Conservation (phyloP, 2,113 vertebrate species). For the Odocoileus hemionus region DNA sequence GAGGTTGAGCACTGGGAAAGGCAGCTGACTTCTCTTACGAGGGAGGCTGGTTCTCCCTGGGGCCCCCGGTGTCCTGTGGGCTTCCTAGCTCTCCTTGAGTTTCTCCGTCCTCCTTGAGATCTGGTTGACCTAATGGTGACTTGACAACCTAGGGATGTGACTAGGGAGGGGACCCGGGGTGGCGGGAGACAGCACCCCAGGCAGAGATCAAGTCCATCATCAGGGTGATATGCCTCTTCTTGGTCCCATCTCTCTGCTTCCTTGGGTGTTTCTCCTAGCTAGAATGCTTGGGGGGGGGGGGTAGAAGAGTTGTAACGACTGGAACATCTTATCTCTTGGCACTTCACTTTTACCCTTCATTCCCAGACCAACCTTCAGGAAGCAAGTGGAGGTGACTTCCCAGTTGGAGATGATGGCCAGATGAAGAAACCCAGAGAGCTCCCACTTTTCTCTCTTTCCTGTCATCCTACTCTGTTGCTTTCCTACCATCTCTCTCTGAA, state of each 20-base stretch:
- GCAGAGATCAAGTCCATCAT: fast-evolving
- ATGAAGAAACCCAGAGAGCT: fast-evolving
- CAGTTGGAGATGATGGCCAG: too few species aligned
- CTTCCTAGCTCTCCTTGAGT: not conserved
- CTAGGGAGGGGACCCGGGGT: fast-evolving
- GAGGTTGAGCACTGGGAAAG: not conserved
- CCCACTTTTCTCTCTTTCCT: not conserved
- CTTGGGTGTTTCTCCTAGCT: fast-evolving
- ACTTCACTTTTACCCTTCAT: too few species aligned
- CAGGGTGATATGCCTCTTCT: fast-evolving
- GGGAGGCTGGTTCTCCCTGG: not conserved
- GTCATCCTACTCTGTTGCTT: not conserved
- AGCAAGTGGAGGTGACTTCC: not conserved
- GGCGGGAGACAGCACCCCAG: not conserved
- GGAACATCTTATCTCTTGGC: fast-evolving
- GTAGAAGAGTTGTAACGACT: fast-evolving
- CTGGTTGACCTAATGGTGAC: not conserved
- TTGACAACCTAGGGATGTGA: not conserved
- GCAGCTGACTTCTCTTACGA: not conserved
- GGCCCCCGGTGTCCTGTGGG: fast-evolving
- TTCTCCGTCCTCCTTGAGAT: not conserved
- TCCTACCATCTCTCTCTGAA: not conserved
- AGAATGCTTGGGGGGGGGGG: fast-evolving
- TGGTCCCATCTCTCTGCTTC: not conserved
- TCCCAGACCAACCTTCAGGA: not conserved